Percentiles rank a stretch among this genome's conserved stretches.
Evolutionary conservation across 2,113 vertebrate species (phyloP).

Genomic region (Suncus etruscus): DNA sequence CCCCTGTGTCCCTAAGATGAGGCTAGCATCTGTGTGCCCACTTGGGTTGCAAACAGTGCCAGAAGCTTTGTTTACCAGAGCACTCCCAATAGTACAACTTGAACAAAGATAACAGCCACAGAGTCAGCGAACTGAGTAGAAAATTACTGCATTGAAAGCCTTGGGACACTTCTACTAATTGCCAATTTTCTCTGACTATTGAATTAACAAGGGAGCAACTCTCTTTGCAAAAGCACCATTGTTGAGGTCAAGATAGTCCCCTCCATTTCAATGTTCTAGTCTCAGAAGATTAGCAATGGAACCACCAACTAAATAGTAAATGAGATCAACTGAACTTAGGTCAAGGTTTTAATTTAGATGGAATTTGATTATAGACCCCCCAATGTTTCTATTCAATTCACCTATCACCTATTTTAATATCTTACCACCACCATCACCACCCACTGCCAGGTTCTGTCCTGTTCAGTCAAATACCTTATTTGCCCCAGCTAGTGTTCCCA

Average conservation of each 20-base stretch:
- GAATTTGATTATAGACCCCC: neutral
- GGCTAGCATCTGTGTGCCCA: conserved; percentile 31
- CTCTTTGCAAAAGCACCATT: neutral
- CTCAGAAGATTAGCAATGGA: neutral
- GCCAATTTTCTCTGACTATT: conserved; percentile 50
- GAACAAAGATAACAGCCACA: conserved; percentile 55
- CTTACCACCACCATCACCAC: neutral
- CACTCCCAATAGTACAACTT: conserved; percentile 63
- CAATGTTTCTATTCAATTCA: neutral
- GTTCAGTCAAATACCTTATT: neutral
- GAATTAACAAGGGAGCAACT: neutral
- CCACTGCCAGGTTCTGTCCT: neutral
- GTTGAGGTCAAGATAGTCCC: neutral
- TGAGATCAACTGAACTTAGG: neutral
- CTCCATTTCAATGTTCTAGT: neutral
- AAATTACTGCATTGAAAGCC: conserved; percentile 27
- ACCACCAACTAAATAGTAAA: neutral
- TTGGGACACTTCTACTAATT: conserved; percentile 31
- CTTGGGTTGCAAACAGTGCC: conserved; percentile 42
- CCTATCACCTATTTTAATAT: neutral
- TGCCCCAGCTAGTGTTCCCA: neutral
- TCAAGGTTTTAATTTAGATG: conserved; percentile 8
- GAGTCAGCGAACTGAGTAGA: conserved; percentile 36
- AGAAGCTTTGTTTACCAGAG: conserved; percentile 44
- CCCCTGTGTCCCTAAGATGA: neutral